phyloP scores from a whole-genome alignment of 2,888 invertebrate species.

The Hydroisotoma schaefferi region DNA sequence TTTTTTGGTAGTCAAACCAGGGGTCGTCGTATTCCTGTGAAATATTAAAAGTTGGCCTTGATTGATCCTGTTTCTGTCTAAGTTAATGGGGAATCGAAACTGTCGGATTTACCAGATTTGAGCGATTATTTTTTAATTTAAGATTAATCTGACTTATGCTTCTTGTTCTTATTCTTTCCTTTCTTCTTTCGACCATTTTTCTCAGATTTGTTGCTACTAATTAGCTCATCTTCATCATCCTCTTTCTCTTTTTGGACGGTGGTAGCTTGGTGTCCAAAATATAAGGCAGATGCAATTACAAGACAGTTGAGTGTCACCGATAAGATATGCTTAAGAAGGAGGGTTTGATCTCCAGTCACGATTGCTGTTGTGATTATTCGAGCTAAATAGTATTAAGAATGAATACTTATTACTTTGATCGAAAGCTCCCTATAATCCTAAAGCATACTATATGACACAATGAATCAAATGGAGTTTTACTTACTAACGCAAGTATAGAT shows the following conservation, averaged over 20 bases:
- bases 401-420: no score
- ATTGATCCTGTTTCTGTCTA: no score
- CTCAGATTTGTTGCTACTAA: neutral
- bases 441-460: neutral
- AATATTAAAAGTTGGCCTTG: no score
- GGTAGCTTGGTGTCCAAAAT: conserved; percentile 10
- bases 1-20: no score
- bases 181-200: neutral
- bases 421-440: neutral
- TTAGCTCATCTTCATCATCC: no score
- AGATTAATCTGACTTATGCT: neutral
- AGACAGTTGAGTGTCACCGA: conserved; percentile 20
- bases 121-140: no score
- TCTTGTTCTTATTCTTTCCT: neutral
- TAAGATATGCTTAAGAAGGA: conserved; percentile 21
- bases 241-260: neutral
- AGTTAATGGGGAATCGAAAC: no score
- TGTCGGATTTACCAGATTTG: no score
- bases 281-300: conserved; percentile 12
- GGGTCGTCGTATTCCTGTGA: no score
- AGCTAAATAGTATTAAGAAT: no score
- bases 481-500: conserved; percentile 77
- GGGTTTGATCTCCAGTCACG: conserved; percentile 23
- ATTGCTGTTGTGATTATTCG: conserved; percentile 25
- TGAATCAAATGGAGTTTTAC: no score